These are phyloP conservation scores for Diorhabda sublineata DNA, from an alignment of 1,140 invertebrate genomes.

Conservation along the genomic window DNA sequence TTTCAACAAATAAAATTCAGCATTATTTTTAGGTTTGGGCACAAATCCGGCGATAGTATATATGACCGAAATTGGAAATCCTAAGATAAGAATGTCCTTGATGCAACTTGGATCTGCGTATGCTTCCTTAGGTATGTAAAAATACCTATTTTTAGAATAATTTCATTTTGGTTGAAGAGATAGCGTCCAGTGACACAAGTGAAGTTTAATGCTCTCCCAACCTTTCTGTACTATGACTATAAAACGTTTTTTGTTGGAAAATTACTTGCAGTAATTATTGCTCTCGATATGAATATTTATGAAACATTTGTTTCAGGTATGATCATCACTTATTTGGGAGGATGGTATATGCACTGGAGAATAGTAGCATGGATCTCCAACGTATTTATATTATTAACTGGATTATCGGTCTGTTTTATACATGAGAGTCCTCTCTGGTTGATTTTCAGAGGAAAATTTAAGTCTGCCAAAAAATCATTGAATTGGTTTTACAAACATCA, in stretches of 20 bases:
- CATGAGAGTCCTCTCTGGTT: slow-evolving; percentile 67
- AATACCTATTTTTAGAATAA: too few relatives aligned
- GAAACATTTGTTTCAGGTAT: not conserved
- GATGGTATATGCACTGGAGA: not conserved
- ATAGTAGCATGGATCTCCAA: not conserved
- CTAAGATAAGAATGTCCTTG: slow-evolving; percentile 55
- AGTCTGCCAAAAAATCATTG: slow-evolving; percentile 53
- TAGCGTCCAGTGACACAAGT: too few relatives aligned
- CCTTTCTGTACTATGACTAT: too few relatives aligned
- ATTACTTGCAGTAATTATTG: too few relatives aligned
- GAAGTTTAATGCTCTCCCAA: too few relatives aligned
- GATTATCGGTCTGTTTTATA: slow-evolving; percentile 40
- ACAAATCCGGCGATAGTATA: slow-evolving; percentile 60
- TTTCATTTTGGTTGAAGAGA: too few relatives aligned
- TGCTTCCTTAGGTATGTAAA: slow-evolving; percentile 29
- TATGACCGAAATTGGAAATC: slow-evolving; percentile 57
- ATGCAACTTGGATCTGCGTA: slow-evolving; percentile 34
- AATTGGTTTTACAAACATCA: slow-evolving; percentile 47
- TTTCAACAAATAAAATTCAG: too few relatives aligned
- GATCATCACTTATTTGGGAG: not conserved
- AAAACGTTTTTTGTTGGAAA: too few relatives aligned
- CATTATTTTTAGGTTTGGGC: slow-evolving; percentile 46
- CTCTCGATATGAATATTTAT: too few relatives aligned
- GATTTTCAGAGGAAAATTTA: slow-evolving; percentile 51
- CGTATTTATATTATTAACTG: not conserved